Base-by-base conservation (phyloP, 1,140 invertebrate species). In the Parasteatoda tepidariorum region DNA sequence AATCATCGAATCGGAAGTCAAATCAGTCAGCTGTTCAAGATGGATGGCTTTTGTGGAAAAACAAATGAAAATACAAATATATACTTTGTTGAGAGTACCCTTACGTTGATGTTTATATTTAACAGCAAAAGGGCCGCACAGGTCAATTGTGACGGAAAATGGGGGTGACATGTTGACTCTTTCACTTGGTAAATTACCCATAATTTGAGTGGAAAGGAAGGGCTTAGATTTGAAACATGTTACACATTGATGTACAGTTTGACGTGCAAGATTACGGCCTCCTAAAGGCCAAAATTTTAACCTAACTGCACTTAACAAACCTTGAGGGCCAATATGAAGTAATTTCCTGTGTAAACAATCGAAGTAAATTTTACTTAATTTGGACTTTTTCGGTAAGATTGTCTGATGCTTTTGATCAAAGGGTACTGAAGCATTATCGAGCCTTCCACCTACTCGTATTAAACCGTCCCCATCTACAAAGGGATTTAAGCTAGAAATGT, bases 11-110 rank as follows among this genome's bases (percentile, higher is more conserved):
- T 89, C 87, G 0, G 89, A 87, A 5, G 88, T 85, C 7, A 91
- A 64, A 74, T 88, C 85, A 0, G 86, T 85, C 85, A 88, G 87
- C 86, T 82, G 84, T 89, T 87, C 90, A 86, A 88, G 87, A 89
- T 89, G 90, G 86, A 86, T 88, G 86, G 88, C 88, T 88, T 85
- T 89, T 0, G 88, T 89, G 4, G 84, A 38, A 31, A 90, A 87
- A 75, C 89, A 91, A 6, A 90, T 86, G 70, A 90, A 91, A 3
- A 91, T 2, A 18, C 85, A 87, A 7, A 90, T 55, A 78, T 90
- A 91, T 2, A 85, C 86, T 73, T 91, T 91, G 6, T 85, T 24
- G 11, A 71, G 61, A 7, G 84, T 85, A 6, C 83, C 68, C 26
- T 86, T 86, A 22, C 87, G 78, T 15, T 85, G 70, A 31, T 84